Base-by-base conservation (phyloP, 2,888 invertebrate species). In the Campoletis raptor region DNA sequence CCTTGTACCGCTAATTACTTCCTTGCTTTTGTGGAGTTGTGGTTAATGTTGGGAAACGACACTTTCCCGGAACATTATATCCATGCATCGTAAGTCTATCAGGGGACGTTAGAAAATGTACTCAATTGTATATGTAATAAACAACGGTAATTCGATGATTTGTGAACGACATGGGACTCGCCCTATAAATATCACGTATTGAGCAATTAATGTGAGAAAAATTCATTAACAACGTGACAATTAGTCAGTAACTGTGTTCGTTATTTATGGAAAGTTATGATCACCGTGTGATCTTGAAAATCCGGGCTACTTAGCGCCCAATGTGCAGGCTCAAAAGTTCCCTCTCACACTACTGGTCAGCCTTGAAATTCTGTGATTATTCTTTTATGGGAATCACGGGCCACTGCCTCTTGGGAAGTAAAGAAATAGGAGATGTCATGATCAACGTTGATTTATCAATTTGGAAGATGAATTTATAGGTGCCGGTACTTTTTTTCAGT, bases 1-100 rank as follows among this genome's bases (percentile, higher is more conserved):
- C 21, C 52, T 54, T 4, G 21, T 15, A 40, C 52, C 74, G 42
- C 74, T 40, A 74, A 74, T 74, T 74, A 74, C 52, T 36, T 37
- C 61, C 57, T 42, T 57, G 42, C 61, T 74, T 74, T 74, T 61
- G 40, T 61, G 8, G n/a, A 30, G 15, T 61, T 18, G 40, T 6
- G 21, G 74, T 40, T 42, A 42, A 42, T 45, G 36, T 40, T 74
- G 72, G 72, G 30, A 72, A 48, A 36, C 9, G 36, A n/a, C 48
- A 36, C 40, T 30, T 72, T 30, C 18, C 45, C 70, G 70, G 45
- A 48, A 70, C 42, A 24, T 45, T 30, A 70, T 24, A 24, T 8
- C 24, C 18, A 24, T 8, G 15, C 18, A 18, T 18, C 24, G 30
- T 8, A 24, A 45, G 15, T 8, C 18, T 67, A 4, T 70, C 30